Percentiles rank a stretch among this genome's conserved stretches.
Conservation (phyloP, 2,797 vertebrate species). For the Rousettus madagascariensis region DNA sequence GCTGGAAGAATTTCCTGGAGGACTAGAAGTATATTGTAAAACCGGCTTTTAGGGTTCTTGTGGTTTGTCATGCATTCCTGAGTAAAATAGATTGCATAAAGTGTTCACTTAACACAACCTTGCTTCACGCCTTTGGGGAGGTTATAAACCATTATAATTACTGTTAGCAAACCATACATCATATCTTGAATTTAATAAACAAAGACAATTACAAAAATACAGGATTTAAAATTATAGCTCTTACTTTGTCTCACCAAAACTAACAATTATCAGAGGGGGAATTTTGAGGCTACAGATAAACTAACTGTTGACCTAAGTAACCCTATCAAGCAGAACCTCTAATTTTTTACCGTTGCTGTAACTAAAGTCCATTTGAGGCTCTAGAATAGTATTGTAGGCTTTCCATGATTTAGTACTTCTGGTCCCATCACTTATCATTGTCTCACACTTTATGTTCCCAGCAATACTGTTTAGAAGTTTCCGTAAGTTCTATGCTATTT, state of each 20-base stretch:
- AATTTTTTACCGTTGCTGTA: not conserved
- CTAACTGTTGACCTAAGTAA: not conserved
- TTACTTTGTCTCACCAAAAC: not conserved
- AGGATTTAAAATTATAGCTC: not conserved
- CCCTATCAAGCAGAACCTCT: not conserved
- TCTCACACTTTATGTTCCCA: not conserved
- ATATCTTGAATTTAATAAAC: not conserved
- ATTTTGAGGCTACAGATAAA: not conserved
- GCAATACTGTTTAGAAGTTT: not conserved
- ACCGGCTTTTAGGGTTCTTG: conserved; percentile 45
- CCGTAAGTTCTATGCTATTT: not conserved
- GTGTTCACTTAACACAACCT: not conserved
- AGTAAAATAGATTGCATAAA: not conserved
- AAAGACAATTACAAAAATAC: not conserved
- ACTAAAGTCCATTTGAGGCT: not conserved
- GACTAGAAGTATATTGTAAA: not conserved
- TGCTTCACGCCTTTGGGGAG: not conserved
- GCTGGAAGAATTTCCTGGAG: conserved; percentile 41
- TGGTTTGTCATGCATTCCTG: conserved; percentile 30
- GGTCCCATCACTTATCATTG: not conserved
- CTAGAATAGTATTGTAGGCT: not conserved
- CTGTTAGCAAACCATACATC: not conserved
- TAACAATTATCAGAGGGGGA: not conserved
- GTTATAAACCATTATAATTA: conserved; percentile 38
- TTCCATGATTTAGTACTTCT: not conserved